A percentile compares a stretch with the other conserved stretches of the same genome.
Conservation (phyloP, 1,140 invertebrate genomes). For the Microplitis mediator region DNA sequence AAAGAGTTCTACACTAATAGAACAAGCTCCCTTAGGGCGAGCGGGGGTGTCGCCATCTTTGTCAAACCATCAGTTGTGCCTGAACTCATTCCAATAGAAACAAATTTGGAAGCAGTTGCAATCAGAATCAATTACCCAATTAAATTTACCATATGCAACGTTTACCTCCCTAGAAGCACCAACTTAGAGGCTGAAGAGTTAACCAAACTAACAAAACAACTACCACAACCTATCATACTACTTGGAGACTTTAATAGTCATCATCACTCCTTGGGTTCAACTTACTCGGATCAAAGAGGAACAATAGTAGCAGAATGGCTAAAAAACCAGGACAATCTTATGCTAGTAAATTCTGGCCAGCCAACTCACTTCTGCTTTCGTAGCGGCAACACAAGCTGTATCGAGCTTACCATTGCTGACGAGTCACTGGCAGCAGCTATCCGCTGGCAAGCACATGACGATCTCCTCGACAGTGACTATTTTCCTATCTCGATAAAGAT, state of each 20-base stretch:
- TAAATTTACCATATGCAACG: slow-evolving; percentile 35
- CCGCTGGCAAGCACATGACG: slow-evolving; percentile 28
- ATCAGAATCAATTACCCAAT: slow-evolving; percentile 3
- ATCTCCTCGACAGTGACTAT: slow-evolving; percentile 42
- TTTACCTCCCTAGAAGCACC: slow-evolving; percentile 38
- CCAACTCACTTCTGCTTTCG: slow-evolving; percentile 38
- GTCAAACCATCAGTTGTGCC: too few species aligned
- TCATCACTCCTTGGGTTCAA: slow-evolving; percentile 39
- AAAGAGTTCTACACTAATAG: too few species aligned
- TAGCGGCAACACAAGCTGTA: slow-evolving; percentile 33
- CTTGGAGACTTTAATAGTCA: slow-evolving; percentile 44
- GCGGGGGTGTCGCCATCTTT: too few species aligned
- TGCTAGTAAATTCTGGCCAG: slow-evolving; percentile 36
- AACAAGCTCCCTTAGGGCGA: too few species aligned
- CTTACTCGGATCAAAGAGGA: slow-evolving; percentile 37
- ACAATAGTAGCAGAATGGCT: slow-evolving; percentile 28
- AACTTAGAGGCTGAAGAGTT: slow-evolving; percentile 26
- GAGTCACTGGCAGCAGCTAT: slow-evolving; percentile 35
- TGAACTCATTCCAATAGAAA: too few species aligned
- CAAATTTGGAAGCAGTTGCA: too few species aligned
- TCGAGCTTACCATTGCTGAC: too few species aligned
- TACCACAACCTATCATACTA: slow-evolving; percentile 40
- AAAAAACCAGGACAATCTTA: slow-evolving; percentile 14
- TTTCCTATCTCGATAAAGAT: slow-evolving; percentile 38
- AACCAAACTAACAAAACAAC: slow-evolving; percentile 36